These are phyloP conservation scores for Byasa hedistus DNA, from an alignment of 2,888 invertebrate species.

Conservation along the genomic window DNA sequence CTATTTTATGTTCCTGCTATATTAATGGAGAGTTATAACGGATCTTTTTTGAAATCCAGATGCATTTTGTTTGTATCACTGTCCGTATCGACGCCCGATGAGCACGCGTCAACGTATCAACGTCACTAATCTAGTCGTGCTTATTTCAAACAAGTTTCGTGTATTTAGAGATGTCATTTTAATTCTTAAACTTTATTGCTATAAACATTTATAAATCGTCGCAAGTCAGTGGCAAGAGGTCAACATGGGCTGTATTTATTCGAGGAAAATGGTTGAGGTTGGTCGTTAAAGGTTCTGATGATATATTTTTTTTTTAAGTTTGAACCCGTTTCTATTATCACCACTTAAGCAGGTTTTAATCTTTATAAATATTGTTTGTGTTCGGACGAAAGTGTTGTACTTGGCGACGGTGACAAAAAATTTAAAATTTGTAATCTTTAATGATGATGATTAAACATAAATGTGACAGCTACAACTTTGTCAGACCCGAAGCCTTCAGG, in stretches of 20 bases:
- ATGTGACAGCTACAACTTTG: too few relatives aligned
- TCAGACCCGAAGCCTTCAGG: too few relatives aligned
- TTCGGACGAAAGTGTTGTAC: too few relatives aligned
- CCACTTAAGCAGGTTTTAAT: too few relatives aligned
- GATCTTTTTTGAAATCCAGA: too few relatives aligned
- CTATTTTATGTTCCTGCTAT: too few relatives aligned
- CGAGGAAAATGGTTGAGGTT: conserved; percentile 55
- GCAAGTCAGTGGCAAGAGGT: conserved; percentile 38
- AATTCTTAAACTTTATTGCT: conserved; percentile 54
- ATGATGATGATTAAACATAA: too few relatives aligned
- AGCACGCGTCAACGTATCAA: conserved; percentile 37
- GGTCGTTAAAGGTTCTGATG: conserved; percentile 35
- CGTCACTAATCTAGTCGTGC: conserved; percentile 65
- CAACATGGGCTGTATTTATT: conserved; percentile 69
- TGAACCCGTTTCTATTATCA: too few relatives aligned
- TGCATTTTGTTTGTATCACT: conserved; percentile 15
- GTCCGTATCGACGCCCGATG: conserved; percentile 14
- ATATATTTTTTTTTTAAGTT: background rate
- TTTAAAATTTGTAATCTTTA: too few relatives aligned
- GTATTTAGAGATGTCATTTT: conserved; percentile 71
- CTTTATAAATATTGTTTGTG: too few relatives aligned
- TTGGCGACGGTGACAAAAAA: too few relatives aligned
- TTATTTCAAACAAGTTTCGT: conserved; percentile 63
- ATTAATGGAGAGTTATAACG: too few relatives aligned
- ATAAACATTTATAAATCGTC: conserved; percentile 49